A percentile compares a stretch with the other conserved stretches of the same genome.
phyloP scores from a whole-genome alignment of 2,113 vertebrate genomes.

The Lynx canadensis region DNA sequence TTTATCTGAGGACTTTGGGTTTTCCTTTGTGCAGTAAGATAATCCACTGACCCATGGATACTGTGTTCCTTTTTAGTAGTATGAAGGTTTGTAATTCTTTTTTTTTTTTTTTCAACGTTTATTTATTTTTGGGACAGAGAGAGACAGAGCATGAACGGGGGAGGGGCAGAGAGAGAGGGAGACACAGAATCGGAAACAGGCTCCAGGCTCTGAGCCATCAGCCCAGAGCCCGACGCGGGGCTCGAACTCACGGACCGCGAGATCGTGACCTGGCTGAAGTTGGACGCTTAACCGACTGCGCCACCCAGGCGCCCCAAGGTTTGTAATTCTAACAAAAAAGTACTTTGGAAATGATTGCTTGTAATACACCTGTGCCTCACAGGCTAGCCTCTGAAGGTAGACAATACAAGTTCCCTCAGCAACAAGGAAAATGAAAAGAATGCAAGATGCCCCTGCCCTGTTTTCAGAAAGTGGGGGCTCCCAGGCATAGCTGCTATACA shows the following conservation, averaged over 20 bases:
- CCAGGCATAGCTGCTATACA: background rate
- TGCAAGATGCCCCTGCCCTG: background rate
- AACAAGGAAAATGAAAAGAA: constrained; percentile 33
- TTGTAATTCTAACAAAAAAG: constrained; percentile 37
- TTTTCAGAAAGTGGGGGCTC: background rate
- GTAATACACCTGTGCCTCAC: background rate
- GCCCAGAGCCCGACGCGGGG: no score
- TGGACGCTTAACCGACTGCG: no score
- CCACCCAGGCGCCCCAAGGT: background rate
- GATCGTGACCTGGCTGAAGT: no score
- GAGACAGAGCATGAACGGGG: no score
- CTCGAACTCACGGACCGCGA: no score
- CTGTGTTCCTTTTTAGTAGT: background rate
- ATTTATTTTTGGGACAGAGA: no score
- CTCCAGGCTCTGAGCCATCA: no score
- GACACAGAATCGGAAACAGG: no score
- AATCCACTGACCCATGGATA: constrained; percentile 4
- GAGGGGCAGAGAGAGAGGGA: no score
- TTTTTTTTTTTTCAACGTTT: no score
- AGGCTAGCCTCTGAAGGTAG: background rate
- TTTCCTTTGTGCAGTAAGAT: background rate
- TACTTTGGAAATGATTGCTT: background rate
- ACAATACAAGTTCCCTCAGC: background rate
- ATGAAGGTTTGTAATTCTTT: background rate
- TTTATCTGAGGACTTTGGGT: background rate